These are phyloP conservation scores for Halisarca cf. caerulea DNA, from an alignment of 37 sponge, comb jelly and placozoan species.

Conservation along the genomic window DNA sequence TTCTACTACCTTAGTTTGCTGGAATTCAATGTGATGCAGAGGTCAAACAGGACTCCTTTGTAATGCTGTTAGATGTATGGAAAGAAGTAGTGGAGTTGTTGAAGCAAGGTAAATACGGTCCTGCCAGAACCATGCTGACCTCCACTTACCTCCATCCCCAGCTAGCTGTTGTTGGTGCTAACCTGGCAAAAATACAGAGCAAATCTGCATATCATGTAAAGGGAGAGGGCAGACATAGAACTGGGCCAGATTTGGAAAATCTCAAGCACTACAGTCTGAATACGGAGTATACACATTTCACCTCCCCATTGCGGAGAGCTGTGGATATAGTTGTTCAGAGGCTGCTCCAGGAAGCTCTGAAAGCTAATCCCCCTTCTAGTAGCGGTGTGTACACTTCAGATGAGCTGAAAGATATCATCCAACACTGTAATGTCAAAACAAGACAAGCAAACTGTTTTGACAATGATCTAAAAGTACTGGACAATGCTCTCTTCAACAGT, in stretches of 20 bases:
- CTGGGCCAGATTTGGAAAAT: neutral
- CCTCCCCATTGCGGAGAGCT: constrained; percentile 67
- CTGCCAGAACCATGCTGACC: constrained; percentile 17
- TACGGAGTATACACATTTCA: constrained; percentile 60
- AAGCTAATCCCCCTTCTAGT: neutral
- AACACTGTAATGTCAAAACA: neutral
- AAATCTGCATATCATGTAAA: constrained; percentile 30
- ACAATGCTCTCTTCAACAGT: neutral
- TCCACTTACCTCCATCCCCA: constrained; percentile 44
- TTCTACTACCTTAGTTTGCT: too few species aligned
- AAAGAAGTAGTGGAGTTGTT: neutral
- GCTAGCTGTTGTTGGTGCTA: constrained; percentile 26
- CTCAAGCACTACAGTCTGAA: constrained; percentile 43
- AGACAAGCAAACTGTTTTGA: neutral
- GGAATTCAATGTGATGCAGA: too few species aligned
- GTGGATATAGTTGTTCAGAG: constrained; percentile 57
- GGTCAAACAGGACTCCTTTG: neutral
- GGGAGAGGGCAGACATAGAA: neutral
- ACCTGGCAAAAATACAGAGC: neutral
- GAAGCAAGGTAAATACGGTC: neutral
- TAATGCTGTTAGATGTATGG: neutral
- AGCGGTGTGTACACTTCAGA: neutral
- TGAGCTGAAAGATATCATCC: neutral
- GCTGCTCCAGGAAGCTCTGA: constrained; percentile 1
- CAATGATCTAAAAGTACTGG: neutral